Percentiles rank a stretch among this genome's conserved stretches.
phyloP scores from a whole-genome alignment of 2,113 vertebrate species.

The Crotophaga sulcirostris region DNA sequence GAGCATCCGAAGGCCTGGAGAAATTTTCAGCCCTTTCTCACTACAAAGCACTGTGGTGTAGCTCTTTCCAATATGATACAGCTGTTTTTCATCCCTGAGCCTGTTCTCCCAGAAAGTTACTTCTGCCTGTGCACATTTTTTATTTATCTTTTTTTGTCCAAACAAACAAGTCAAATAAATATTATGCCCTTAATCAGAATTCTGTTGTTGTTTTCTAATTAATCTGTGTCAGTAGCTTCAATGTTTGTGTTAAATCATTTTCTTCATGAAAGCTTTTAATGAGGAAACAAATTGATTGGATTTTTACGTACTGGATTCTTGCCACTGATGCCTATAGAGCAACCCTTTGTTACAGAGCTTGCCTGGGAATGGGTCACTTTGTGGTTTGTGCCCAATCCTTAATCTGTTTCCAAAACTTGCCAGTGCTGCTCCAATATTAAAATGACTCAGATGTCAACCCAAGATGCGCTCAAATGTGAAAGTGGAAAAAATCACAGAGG shows the following conservation, averaged over 20 bases:
- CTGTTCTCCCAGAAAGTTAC: not conserved
- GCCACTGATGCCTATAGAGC: slow-evolving; percentile 30
- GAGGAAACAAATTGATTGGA: slow-evolving; percentile 66
- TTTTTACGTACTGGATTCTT: slow-evolving; percentile 62
- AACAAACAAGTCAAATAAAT: slow-evolving; percentile 55
- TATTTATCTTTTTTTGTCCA: not conserved
- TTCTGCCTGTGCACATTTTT: not conserved
- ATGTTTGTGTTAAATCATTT: slow-evolving; percentile 70
- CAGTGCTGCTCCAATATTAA: not conserved
- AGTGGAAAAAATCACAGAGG: not conserved
- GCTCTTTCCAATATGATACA: not conserved
- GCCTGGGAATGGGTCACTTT: not conserved
- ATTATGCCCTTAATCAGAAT: slow-evolving; percentile 59
- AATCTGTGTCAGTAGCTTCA: slow-evolving; percentile 63
- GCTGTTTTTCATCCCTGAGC: not conserved
- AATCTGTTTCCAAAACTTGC: not conserved
- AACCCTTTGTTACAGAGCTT: slow-evolving; percentile 42
- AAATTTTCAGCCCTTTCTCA: not conserved
- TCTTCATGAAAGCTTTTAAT: slow-evolving; percentile 72
- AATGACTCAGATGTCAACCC: not conserved
- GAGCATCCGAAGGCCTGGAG: not conserved
- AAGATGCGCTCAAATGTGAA: not conserved
- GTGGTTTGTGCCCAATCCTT: not conserved
- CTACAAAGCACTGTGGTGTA: not conserved
- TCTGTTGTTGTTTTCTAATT: slow-evolving; percentile 59